These are phyloP conservation scores for Eudasyphora cyanicolor DNA, from an alignment of 2,888 invertebrate species.

Conservation along the genomic window DNA sequence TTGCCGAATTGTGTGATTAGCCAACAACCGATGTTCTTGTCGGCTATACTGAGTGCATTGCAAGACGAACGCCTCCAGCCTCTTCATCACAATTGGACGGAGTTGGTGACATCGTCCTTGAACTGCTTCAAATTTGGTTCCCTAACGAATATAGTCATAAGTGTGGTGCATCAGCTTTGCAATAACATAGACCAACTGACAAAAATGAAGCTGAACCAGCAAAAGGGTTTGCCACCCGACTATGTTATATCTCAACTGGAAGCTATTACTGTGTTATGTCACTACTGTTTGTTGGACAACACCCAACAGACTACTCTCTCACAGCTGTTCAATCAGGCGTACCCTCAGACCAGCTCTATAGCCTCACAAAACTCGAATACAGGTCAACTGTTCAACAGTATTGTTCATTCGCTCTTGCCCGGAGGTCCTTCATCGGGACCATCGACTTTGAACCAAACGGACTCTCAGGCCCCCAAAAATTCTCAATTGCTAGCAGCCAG, in stretches of 20 bases:
- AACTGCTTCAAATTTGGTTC: constrained; percentile 88
- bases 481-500: constrained; percentile 82
- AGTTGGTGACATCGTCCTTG: constrained; percentile 88
- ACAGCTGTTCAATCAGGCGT: constrained; percentile 82
- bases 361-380: constrained; percentile 83
- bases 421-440: constrained; percentile 67
- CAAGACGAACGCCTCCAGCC: constrained; percentile 86
- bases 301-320: constrained; percentile 82
- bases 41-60: constrained; percentile 88
- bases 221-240: constrained; percentile 84
- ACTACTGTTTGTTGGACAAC: constrained; percentile 87
- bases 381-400: constrained; percentile 88
- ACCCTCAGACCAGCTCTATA: constrained; percentile 81
- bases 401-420: constrained; percentile 90
- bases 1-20: constrained; percentile 85
- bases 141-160: constrained; percentile 88
- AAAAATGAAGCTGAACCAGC: constrained; percentile 73
- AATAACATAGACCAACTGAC: constrained; percentile 86
- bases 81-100: constrained; percentile 91
- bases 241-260: constrained; percentile 89
- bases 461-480: constrained; percentile 74
- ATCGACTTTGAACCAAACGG: constrained; percentile 70
- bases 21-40: constrained; percentile 91
- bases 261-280: constrained; percentile 88
- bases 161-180: constrained; percentile 88